Base-by-base conservation (phyloP, 2,797 vertebrate species). In the Lates japonicus region DNA sequence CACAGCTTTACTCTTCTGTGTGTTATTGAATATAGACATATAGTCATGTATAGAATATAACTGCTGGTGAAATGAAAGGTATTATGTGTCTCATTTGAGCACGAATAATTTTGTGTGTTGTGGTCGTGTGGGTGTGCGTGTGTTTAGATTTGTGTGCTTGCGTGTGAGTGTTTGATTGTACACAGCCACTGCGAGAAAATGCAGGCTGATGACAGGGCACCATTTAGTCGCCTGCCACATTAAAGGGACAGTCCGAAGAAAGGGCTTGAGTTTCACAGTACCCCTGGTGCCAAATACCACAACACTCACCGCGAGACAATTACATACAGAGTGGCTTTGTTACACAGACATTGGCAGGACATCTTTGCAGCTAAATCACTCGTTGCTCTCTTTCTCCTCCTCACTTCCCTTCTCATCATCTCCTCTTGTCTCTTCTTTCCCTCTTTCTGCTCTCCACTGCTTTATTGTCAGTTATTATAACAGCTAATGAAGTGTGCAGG, bases 251-350 rank as follows among this genome's bases (percentile, higher is more conserved):
- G 88, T 89, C 82, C 61, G 29, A 76, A 42, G 82, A n/a, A 1
- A 80, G 49, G 86, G 86, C 55, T 94, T 76, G 74, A 84, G 80
- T 92, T 95, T 90, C 92, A 88, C 75, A 31, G 58, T 57, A n/a
- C 70, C 68, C 82, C 71, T 20, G 73, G 76, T 90, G 86, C 91
- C 90, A 91, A 89, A 91, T 87, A 82, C 87, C 89, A 81, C 89
- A 90, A 89, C 90, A 87, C 84, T 94, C 86, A 88, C 87, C 90
- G 85, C 68, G 37, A 87, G 86, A 93, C 92, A 90, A 90, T 91
- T 81, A 83, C 70, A 78, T 49, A 88, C 82, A 92, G 85, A 90
- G 90, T 78, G 78, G 82, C 83, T 83, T 91, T 91, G 86, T 93
- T 90, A 72, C 81, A 68, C 70, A 74, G 78, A 84, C 74, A 63